Evolutionary conservation across 2,797 vertebrate species (phyloP).

Genomic region (Prionace glauca): DNA sequence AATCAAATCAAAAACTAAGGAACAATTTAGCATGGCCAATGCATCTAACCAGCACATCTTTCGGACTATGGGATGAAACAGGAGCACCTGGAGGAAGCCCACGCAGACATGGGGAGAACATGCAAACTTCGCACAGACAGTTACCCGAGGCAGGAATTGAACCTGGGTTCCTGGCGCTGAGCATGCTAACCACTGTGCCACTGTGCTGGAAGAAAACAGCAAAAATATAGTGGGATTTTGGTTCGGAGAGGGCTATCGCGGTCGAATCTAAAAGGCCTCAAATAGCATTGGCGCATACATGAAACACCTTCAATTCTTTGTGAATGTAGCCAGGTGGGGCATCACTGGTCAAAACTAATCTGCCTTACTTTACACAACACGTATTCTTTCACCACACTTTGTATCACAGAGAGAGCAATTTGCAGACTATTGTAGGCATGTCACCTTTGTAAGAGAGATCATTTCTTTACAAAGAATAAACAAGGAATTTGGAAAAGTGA

Average conservation of each 20-base stretch:
- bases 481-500: conserved; percentile 5
- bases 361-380: not conserved
- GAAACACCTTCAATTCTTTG: not conserved
- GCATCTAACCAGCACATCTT: no score
- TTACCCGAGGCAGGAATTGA: no score
- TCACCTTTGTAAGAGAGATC: not conserved
- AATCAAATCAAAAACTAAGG: no score
- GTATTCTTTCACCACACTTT: not conserved
- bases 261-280: conserved; percentile 3
- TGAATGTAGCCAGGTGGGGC: not conserved
- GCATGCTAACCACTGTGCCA: no score
- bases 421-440: not conserved
- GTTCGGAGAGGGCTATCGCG: no score
- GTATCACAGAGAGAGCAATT: conserved; percentile 15
- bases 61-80: no score
- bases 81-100: no score
- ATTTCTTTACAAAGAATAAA: conserved; percentile 15
- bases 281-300: not conserved
- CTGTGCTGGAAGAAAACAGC: not conserved
- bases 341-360: not conserved
- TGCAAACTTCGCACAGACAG: no score
- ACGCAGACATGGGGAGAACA: no score
- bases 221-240: not conserved
- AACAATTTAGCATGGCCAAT: no score
- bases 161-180: no score